phyloP scores from a whole-genome alignment of 2,113 vertebrate genomes.

The Tragelaphus strepsiceros region DNA sequence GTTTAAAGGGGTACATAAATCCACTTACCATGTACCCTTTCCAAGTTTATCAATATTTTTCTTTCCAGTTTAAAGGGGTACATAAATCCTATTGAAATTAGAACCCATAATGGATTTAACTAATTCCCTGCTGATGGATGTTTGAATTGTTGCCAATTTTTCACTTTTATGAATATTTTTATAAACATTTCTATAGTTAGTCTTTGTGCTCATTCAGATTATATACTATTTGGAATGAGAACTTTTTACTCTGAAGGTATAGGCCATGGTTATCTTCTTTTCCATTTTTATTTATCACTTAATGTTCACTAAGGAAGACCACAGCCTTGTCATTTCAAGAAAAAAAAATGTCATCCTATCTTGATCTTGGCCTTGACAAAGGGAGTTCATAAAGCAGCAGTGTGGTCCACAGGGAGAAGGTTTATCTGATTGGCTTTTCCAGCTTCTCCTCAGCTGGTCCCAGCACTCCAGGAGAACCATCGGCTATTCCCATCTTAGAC shows the following conservation, averaged over 20 bases:
- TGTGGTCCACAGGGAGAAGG: neutral
- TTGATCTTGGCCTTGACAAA: neutral
- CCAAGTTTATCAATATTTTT: neutral
- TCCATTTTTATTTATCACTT: neutral
- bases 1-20: neutral
- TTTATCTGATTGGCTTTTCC: neutral
- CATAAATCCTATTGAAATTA: neutral
- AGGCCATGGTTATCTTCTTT: neutral
- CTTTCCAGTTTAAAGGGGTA: neutral
- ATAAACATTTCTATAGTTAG: neutral
- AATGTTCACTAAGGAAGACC: neutral
- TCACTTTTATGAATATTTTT: neutral
- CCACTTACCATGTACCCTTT: neutral
- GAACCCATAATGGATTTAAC: neutral
- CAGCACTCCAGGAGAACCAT: neutral
- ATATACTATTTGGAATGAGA: neutral
- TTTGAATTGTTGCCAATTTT: neutral
- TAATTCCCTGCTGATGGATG: neutral
- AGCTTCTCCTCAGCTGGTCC: neutral
- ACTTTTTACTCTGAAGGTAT: neutral
- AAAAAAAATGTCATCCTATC: neutral
- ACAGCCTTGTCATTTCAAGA: neutral
- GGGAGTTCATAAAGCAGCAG: neutral
- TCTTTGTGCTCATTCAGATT: neutral
- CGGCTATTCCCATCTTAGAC: neutral